Evolutionary conservation across 2,888 invertebrate species (phyloP), one percentile per base, ranked within the genome.

Genomic region (Pseudoips prasinana): DNA sequence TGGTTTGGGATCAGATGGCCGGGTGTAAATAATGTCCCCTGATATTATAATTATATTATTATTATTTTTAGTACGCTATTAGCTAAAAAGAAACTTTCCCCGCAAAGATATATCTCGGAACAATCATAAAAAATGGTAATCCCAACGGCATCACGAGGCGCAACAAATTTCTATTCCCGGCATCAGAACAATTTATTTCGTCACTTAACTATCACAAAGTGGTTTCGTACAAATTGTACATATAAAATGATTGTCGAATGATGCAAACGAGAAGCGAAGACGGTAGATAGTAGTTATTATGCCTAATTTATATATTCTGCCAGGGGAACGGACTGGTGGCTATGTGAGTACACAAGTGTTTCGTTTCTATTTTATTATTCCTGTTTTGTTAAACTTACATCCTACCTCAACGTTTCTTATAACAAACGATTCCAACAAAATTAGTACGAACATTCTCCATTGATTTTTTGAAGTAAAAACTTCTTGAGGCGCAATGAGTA

Each of bases 271-370:
- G 77, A 65, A n/a, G n/a, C 62, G 64, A 69, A 53, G 47, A 60
- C n/a, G 29, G 34, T 39, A 81, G 80, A 84, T 83, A 69, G 73
- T 82, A 63, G 57, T 81, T 79, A 85, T 85, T 84, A 85, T 64
- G 54, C 54, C 69, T 80, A 70, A 84, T 85, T 84, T 84, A 76
- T 82, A 84, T 80, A 81, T 77, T 68, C 73, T 71, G 65, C 69
- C 70, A 66, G 66, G 68, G 72, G 66, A 69, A 78, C 73, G 64
- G 60, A 62, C 59, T 57, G 58, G 56, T 41, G 43, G 63, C 50
- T 51, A 47, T 60, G 42, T 51, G 49, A 1, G 28, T 8, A 8
- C 31, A 49, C 33, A 68, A 68, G 49, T 60, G 51, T 5, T 14
- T 14, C 3, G 14, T 14, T 2, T 3, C 5, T 24, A 46, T 14